phyloP scores from a whole-genome alignment of 1,140 invertebrate genomes.

The Bombus superbus region DNA sequence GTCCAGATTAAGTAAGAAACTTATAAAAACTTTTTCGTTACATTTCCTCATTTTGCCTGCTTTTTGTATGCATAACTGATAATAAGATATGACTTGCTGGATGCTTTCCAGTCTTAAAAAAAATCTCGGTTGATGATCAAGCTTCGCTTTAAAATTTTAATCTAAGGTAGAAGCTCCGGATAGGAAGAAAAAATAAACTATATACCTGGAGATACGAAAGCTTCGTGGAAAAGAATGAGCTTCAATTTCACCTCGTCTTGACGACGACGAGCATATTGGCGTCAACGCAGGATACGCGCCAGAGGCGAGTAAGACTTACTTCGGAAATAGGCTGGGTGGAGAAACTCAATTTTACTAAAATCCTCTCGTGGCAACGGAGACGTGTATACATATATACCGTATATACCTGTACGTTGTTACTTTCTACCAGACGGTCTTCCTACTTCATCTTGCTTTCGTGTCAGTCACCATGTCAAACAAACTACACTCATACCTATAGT shows the following conservation, averaged over 20 bases:
- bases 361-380: constrained; percentile 40
- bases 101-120: constrained; percentile 20
- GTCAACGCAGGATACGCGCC: background rate
- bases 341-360: constrained; percentile 78
- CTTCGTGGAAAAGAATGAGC: background rate
- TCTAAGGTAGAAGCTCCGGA: background rate
- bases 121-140: background rate
- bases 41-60: background rate
- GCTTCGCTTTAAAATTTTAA: constrained; percentile 30
- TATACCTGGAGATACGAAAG: background rate
- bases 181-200: constrained; percentile 1
- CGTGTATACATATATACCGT: constrained; percentile 26
- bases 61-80: constrained; percentile 1
- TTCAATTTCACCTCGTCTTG: background rate
- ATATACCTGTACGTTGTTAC: constrained; percentile 13
- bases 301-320: constrained; percentile 11
- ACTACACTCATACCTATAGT: background rate
- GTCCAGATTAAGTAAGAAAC: background rate
- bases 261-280: constrained; percentile 13
- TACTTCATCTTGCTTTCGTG: constrained; percentile 1
- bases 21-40: background rate
- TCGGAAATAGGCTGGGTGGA: constrained; percentile 21
- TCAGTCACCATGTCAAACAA: constrained; percentile 26
- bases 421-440: constrained; percentile 5
- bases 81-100: background rate